Percentiles rank a stretch among this genome's conserved stretches.
Evolutionary conservation across 2,888 invertebrate species (phyloP).

Genomic region (Hydrotaea cyrtoneurina): DNA sequence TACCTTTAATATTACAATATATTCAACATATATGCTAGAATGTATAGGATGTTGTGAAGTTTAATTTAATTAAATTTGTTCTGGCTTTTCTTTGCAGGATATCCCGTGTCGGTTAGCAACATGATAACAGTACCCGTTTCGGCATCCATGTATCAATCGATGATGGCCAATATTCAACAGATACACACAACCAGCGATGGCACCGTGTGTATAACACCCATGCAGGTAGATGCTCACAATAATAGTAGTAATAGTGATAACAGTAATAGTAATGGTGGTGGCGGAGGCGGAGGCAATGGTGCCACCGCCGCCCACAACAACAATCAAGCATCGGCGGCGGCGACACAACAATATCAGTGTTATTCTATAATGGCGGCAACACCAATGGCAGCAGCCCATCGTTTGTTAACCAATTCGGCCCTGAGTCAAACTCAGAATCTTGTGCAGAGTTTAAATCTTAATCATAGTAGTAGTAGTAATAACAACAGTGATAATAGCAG

Average conservation of each 20-base stretch:
- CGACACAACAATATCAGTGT: conserved; percentile 68
- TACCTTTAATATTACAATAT: no score
- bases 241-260: conserved; percentile 70
- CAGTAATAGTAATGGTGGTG: conserved; percentile 43
- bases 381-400: conserved; percentile 63
- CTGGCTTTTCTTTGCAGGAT: conserved; percentile 74
- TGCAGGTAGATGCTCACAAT: conserved; percentile 85
- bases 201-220: conserved; percentile 91
- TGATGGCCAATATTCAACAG: conserved; percentile 94
- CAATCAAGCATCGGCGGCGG: conserved; percentile 29
- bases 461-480: conserved; percentile 61
- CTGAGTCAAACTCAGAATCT: conserved; percentile 64
- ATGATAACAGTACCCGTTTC: conserved; percentile 98
- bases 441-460: conserved; percentile 68
- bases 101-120: conserved; percentile 92
- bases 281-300: neutral
- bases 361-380: conserved; percentile 70
- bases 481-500: conserved; percentile 50
- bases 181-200: conserved; percentile 88
- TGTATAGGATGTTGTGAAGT: neutral
- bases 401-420: conserved; percentile 63
- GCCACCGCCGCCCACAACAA: neutral
- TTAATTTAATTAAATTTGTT: neutral
- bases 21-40: no score
- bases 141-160: conserved; percentile 97